Percentiles rank a stretch among this genome's conserved stretches.
Conservation (phyloP, 1,140 invertebrate genomes). For the Nylanderia fulva region DNA sequence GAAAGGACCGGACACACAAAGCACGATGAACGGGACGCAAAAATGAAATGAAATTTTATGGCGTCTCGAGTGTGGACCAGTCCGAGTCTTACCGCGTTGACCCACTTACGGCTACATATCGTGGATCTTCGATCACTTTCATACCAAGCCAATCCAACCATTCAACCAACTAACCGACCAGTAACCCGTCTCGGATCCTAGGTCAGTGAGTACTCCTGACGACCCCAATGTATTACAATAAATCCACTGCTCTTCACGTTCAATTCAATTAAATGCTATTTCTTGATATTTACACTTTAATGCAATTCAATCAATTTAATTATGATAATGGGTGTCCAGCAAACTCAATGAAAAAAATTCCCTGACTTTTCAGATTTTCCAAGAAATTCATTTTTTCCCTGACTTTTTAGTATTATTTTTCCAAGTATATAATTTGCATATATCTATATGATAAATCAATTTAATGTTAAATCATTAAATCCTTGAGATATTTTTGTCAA, state of each 20-base stretch:
- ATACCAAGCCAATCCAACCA: slow-evolving; percentile 42
- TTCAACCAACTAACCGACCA: no score
- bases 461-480: no score
- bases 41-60: slow-evolving; percentile 66
- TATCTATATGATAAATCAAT: no score
- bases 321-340: no score
- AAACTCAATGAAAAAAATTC: no score
- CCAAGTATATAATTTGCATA: no score
- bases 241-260: no score
- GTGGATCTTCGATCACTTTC: slow-evolving; percentile 69
- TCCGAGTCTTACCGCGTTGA: slow-evolving; percentile 47
- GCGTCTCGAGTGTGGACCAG: neutral
- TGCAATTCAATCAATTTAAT: neutral
- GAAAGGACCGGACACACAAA: slow-evolving; percentile 21
- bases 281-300: no score
- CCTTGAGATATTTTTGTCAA: no score
- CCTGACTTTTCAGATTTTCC: no score
- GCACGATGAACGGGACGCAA: slow-evolving; percentile 33
- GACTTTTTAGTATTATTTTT: no score
- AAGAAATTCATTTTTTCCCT: no score
- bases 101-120: slow-evolving; percentile 70
- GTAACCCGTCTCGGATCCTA: slow-evolving; percentile 58
- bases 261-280: neutral
- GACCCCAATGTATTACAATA: neutral
- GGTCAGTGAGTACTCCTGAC: slow-evolving; percentile 63